Evolutionary conservation across 2,113 vertebrate genomes (phyloP), one percentile per base, ranked within the genome.

Genomic region (Peromyscus polionotus): DNA sequence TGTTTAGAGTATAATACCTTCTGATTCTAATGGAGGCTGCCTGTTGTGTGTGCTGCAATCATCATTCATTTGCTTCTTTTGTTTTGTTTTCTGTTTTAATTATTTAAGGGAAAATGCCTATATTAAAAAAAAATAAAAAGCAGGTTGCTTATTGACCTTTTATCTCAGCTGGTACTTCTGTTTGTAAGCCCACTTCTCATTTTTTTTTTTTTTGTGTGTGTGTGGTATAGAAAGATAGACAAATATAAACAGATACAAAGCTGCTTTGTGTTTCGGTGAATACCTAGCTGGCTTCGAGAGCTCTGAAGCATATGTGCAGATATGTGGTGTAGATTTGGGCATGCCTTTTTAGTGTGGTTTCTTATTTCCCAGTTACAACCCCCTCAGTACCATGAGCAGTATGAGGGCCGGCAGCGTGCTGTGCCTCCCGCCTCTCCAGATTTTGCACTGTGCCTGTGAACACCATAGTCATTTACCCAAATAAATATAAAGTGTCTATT

Each of bases 1-100:
- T 99, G 99, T 99, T 99, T 99, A 98, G 99, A 99, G 99, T 98
- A 99, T 99, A 99, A 99, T 99, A 99, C 99, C 99, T 99, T 98
- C 99, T 98, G 99, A 99, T 99, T 99, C 98, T 98, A 98, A 99
- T 98, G 99, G 98, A 99, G 97, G 98, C 98, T 98, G 98, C 98
- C 98, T 98, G 98, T 99, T 98, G 98, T 99, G 98, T 98, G 98
- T 97, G 97, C 98, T 98, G 98, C 98, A 98, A 98, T 99, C 98
- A 99, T 99, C 98, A 99, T 98, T 98, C 98, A 98, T 98, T 98
- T 98, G 98, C 99, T 98, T 99, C 97, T 98, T 98, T 98, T 98
- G 97, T 98, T 99, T 98, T 98, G 98, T 96, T 98, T 99, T 97
- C 98, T 98, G 98, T 98, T 98, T 98, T 98, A 98, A 98, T 98